Evolutionary conservation across 2,797 vertebrate species (phyloP), one percentile per base, ranked within the genome.

Genomic region (Typhlichthys subterraneus): DNA sequence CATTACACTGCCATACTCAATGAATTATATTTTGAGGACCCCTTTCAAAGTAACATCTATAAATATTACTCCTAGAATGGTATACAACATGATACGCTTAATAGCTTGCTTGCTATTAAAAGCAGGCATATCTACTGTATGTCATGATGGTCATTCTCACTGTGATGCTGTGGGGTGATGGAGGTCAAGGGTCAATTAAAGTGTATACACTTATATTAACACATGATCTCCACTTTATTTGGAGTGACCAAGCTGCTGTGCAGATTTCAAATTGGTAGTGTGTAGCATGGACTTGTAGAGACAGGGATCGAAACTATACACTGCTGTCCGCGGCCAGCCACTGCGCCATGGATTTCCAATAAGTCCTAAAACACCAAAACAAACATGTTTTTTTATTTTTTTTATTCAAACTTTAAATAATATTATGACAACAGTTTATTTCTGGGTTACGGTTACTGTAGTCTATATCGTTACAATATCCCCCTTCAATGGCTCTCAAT

Each of bases 301-400:
- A 48, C 60, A 13, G 50, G 68, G 79, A 85, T 88, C 63, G 69
- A 88, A 85, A 54, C 57, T 67, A 60, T 70, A 65, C 23, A 57
- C 49, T 57, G 62, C 59, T 15, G 73, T 61, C 69, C 64, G 59
- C 69, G 68, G 55, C 57, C 56, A 73, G 59, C 63, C 48, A 76
- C 77, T 81, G 45, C 63, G 63, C 31, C 64, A 91, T 92, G 77
- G 90, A 93, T 92, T 91, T 92, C 84, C 89, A 86, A 90, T 92
- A 87, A 42, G 65, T 79, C 75, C 77, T 76, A 76, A 76, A 67
- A 83, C 76, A 78, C 70, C 58, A 61, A 84, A 70, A 85, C 68
- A 67, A 52, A 82, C 76, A 79, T 66, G 87, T 77, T 82, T 79
- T 87, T 82, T 45, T 68, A 84, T 80, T 80, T 75, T 73, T 69